Evolutionary conservation across 2,113 vertebrate species (phyloP).

Genomic region (Neodon shergylaensis): DNA sequence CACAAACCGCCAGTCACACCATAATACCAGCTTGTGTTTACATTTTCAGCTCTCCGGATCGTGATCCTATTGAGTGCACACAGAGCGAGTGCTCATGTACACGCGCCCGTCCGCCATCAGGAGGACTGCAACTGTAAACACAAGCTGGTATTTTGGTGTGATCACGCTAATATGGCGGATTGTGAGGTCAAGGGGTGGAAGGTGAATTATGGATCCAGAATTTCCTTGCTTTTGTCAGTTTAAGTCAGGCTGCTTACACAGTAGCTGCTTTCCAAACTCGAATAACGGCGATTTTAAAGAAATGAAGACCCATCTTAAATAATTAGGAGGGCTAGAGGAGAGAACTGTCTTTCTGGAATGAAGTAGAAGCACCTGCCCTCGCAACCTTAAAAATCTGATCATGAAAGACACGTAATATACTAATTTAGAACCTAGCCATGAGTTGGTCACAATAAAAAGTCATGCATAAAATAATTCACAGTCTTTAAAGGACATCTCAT

Average conservation of each 20-base stretch:
- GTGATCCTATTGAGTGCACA: conserved; percentile 89
- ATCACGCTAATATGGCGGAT: conserved; percentile 89
- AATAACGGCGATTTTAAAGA: conserved; percentile 79
- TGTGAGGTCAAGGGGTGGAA: conserved; percentile 87
- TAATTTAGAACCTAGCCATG: background rate
- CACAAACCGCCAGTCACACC: conserved; percentile 89
- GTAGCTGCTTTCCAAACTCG: conserved; percentile 84
- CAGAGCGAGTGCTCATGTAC: conserved; percentile 88
- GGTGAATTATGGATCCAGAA: conserved; percentile 89
- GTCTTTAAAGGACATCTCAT: conserved; percentile 28
- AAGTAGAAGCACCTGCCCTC: background rate
- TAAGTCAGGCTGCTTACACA: conserved; percentile 86
- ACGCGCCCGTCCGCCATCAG: conserved; percentile 88
- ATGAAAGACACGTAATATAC: background rate
- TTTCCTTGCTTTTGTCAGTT: conserved; percentile 87
- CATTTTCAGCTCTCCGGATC: conserved; percentile 90
- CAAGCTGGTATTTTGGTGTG: conserved; percentile 91
- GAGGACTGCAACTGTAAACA: conserved; percentile 88
- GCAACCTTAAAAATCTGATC: conserved; percentile 50
- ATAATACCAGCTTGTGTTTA: conserved; percentile 92
- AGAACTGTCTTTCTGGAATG: conserved; percentile 57
- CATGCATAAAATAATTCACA: conserved; percentile 53
- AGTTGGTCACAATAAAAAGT: background rate
- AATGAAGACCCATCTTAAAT: conserved; percentile 79
- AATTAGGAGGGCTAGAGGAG: conserved; percentile 58